Conservation (phyloP, 2,797 vertebrate genomes). For the Sebastes cheni region DNA sequence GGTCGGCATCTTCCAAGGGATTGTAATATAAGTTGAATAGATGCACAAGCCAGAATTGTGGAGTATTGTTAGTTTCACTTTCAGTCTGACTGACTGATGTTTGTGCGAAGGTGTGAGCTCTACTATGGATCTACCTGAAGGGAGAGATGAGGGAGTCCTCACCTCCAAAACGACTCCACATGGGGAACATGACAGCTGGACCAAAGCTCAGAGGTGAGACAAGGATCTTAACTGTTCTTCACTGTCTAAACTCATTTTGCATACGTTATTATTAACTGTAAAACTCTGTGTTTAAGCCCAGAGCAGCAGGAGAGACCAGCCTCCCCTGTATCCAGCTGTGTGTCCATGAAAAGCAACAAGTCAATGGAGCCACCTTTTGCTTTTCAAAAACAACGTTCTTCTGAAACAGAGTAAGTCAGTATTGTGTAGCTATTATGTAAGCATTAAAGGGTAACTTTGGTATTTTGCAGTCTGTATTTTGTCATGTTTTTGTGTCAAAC, state of each 20-base stretch:
- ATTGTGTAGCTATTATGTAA: not conserved
- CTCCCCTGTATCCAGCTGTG: not conserved
- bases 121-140: not conserved
- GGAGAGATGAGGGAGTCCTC: not conserved
- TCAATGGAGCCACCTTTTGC: not conserved
- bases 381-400: not conserved
- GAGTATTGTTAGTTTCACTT: not conserved
- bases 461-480: no score
- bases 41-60: not conserved
- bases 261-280: not conserved
- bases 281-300: not conserved
- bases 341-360: not conserved
- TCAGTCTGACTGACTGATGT: not conserved
- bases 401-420: not conserved
- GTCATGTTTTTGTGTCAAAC: no score
- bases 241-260: not conserved
- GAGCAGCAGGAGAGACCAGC: not conserved
- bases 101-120: not conserved
- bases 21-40: not conserved
- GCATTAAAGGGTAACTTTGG: not conserved
- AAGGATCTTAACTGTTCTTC: not conserved
- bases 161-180: not conserved
- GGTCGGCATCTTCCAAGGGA: not conserved
- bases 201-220: not conserved
- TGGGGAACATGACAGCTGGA: not conserved